phyloP scores from a whole-genome alignment of 2,888 invertebrate species.

The Dromius quadrimaculatus region DNA sequence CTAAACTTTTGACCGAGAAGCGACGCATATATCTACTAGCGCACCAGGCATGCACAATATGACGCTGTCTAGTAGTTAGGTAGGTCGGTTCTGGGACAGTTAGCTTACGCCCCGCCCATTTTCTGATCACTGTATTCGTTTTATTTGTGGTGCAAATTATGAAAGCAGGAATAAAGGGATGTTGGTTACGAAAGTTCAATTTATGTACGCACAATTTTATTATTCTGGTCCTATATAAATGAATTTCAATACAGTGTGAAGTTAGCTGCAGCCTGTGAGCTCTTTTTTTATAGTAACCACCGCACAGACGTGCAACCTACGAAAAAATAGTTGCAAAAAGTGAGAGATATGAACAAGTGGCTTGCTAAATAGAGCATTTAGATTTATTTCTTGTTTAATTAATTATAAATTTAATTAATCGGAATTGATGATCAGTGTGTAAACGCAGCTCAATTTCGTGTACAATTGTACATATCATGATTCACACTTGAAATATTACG shows the following conservation, averaged over 20 bases:
- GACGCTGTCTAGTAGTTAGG: too few species aligned
- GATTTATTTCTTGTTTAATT: neutral
- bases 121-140: too few species aligned
- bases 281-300: conserved; percentile 23
- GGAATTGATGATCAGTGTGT: conserved; percentile 27
- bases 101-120: too few species aligned
- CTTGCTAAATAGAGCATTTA: conserved; percentile 38
- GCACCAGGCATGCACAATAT: too few species aligned
- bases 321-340: conserved; percentile 19
- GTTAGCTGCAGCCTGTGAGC: conserved; percentile 64
- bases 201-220: too few species aligned
- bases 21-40: too few species aligned
- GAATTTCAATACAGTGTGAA: conserved; percentile 65
- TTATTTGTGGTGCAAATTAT: too few species aligned
- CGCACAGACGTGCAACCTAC: conserved; percentile 23
- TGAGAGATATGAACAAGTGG: conserved; percentile 21
- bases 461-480: conserved; percentile 40
- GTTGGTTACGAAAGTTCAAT: too few species aligned
- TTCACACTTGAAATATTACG: conserved; percentile 32
- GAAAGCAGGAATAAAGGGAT: too few species aligned
- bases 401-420: conserved; percentile 26
- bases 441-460: conserved; percentile 31
- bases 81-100: too few species aligned
- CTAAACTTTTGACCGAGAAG: too few species aligned
- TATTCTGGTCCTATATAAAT: conserved; percentile 52